These are phyloP conservation scores for Sebastes dallii DNA, from an alignment of 2,797 vertebrate species.

Conservation along the genomic window DNA sequence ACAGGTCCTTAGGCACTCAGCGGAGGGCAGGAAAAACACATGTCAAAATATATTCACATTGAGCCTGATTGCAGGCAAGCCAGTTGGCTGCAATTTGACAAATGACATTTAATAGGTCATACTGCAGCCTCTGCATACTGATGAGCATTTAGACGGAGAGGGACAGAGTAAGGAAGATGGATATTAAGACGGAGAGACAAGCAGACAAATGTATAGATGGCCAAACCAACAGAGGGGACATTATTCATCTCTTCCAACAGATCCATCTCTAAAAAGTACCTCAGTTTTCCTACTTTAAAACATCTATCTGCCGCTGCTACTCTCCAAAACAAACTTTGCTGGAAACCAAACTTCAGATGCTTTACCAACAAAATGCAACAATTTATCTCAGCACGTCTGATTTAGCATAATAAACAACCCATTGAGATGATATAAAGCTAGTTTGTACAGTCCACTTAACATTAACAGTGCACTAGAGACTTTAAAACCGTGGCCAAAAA, in stretches of 20 bases:
- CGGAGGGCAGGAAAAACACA: slow-evolving; percentile 81
- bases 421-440: background rate
- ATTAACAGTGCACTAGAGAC: background rate
- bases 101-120: slow-evolving; percentile 84
- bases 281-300: slow-evolving; percentile 13
- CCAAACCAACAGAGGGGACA: slow-evolving; percentile 29
- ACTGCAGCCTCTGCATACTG: slow-evolving; percentile 69
- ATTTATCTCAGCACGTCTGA: background rate
- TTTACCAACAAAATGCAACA: background rate
- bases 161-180: slow-evolving; percentile 33
- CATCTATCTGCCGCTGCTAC: slow-evolving; percentile 8
- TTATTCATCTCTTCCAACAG: slow-evolving; percentile 32
- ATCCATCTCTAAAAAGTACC: background rate
- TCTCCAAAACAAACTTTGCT: slow-evolving; percentile 9
- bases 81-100: slow-evolving; percentile 82
- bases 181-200: slow-evolving; percentile 50
- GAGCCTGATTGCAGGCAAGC: slow-evolving; percentile 74
- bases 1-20: slow-evolving; percentile 76
- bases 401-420: background rate
- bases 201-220: slow-evolving; percentile 43
- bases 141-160: slow-evolving; percentile 56
- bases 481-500: background rate
- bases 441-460: background rate
- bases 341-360: background rate
- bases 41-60: slow-evolving; percentile 84